A percentile compares a stretch with the other conserved stretches of the same genome.
Evolutionary conservation across 2,113 vertebrate genomes (phyloP).

Genomic region (Corythoichthys haematopterus): DNA sequence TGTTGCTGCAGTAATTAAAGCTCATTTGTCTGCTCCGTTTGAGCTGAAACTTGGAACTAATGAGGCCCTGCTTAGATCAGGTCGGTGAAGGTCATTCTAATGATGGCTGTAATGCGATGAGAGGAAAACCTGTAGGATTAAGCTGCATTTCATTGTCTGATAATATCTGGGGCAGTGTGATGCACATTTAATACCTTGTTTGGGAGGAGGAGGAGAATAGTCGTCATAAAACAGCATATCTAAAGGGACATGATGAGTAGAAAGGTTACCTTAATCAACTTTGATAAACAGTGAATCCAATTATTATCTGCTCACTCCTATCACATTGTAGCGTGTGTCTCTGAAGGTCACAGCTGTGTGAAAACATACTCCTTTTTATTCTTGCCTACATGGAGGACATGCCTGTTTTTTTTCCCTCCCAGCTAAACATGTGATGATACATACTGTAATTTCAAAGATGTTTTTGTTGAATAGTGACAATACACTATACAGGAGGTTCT

Average conservation of each 20-base stretch:
- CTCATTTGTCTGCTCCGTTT: conserved; percentile 26
- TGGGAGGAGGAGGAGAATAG: neutral
- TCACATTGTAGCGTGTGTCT: conserved; percentile 17
- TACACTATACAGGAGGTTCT: neutral
- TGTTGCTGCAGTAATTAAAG: conserved; percentile 34
- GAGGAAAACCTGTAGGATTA: conserved; percentile 16
- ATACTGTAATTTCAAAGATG: neutral
- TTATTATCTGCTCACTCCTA: conserved; percentile 10
- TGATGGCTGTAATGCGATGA: conserved; percentile 3
- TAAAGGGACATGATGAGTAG: conserved; percentile 6
- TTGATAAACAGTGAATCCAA: conserved; percentile 14
- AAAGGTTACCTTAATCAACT: neutral
- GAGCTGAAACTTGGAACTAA: conserved; percentile 32
- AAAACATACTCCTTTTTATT: conserved; percentile 21
- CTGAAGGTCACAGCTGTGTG: conserved; percentile 38
- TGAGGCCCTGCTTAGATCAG: conserved; percentile 17
- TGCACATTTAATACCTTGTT: conserved; percentile 8
- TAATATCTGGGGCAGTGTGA: conserved; percentile 23
- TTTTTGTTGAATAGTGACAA: neutral
- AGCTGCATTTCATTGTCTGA: conserved; percentile 8
- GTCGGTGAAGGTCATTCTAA: conserved; percentile 27
- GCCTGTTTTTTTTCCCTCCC: neutral
- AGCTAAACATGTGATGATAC: neutral
- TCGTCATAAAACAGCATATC: neutral
- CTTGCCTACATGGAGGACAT: conserved; percentile 5